Evolutionary conservation across 2,888 invertebrate species (phyloP), one percentile per base, ranked within the genome.

Genomic region (Tiliacea citrago): DNA sequence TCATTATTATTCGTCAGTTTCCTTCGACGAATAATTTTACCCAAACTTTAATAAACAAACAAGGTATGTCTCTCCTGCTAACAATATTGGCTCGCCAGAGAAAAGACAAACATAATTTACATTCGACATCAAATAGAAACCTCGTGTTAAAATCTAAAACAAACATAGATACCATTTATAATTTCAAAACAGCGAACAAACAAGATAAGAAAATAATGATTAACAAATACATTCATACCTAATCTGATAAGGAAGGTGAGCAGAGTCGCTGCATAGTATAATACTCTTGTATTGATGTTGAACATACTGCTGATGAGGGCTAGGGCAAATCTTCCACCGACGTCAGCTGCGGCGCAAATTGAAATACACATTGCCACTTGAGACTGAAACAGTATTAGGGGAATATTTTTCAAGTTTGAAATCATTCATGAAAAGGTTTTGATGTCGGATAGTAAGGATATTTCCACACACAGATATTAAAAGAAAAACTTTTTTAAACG

Each of bases 281-380:
- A 83, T 5, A 91, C 45, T 86, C 96, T 93, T 3, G 95, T 96
- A 76, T 96, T 94, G 29, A 96, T 83, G 2, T 90, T 75, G 16
- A 89, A 62, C 51, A 94, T 73, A 79, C 92, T 91, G 81, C 95
- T 95, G 67, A 96, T 85, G 10, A 95, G n/a, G 6, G 93, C 95
- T 8, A 96, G 88, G 2, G 86, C 83, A 77, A 93, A 95, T 13
- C 96, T 91, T 0, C 96, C 95, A 2, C 93, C 91, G 0, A 96
- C 93, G 73, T 96, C 96, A 1, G 96, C 94, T 6, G 93, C 96
- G 0, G 95, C 93, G 74, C 94, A 91, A 21, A 96, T 92, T 2
- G 96, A 95, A 73, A 96, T 94, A 76, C 95, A 95, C 29, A 90
- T 89, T 4, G 96, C 95, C 18, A 96, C 94, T 88, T 94, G 90